Evolutionary conservation across 30 jellyfish, hydroid and myxozoan species (phyloP).

Genomic region (Cassiopea andromeda): DNA sequence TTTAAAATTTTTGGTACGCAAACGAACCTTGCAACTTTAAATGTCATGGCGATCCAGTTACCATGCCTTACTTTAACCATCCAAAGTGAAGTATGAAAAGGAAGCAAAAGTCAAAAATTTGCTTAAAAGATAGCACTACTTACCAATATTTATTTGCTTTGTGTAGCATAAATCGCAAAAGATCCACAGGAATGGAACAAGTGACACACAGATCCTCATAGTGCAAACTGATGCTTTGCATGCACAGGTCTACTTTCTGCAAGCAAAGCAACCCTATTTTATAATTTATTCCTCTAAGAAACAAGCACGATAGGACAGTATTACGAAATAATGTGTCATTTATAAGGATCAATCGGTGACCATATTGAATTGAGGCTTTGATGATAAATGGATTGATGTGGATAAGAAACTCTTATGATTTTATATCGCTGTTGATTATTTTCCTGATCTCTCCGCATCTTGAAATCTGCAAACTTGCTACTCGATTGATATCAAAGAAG

Average conservation of each 20-base stretch:
- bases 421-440: background rate
- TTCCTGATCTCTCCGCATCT: background rate
- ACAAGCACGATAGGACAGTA: background rate
- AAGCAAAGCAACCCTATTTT: background rate
- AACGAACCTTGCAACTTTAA: too few species aligned
- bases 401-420: background rate
- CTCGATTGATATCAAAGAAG: background rate
- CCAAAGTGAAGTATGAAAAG: too few species aligned
- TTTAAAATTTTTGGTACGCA: too few species aligned
- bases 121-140: background rate
- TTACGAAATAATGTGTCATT: background rate
- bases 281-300: background rate
- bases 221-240: background rate
- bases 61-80: too few species aligned
- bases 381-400: background rate
- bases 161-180: background rate
- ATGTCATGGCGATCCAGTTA: too few species aligned
- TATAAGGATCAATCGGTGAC: background rate
- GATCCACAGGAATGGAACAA: background rate
- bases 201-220: background rate
- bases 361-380: background rate
- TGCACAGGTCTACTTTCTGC: background rate
- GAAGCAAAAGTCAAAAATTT: background rate
- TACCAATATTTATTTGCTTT: background rate
- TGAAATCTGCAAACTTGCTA: background rate